A percentile compares a stretch with the other conserved stretches of the same genome.
Conservation (phyloP, 2,888 invertebrate species). For the Tridacna gigas region DNA sequence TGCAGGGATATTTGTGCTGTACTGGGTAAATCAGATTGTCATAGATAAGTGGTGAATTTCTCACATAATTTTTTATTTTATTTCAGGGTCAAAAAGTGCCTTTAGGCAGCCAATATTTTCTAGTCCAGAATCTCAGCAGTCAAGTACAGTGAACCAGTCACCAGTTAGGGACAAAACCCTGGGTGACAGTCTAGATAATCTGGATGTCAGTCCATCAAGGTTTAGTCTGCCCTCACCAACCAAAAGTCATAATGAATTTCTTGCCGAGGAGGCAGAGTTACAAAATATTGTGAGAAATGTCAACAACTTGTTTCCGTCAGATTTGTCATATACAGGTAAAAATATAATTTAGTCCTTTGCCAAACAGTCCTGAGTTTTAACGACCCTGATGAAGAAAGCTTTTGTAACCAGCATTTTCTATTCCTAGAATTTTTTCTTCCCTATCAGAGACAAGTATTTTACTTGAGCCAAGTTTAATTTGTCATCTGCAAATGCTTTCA, state of each 20-base stretch:
- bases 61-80: neutral
- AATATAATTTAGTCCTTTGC: no score
- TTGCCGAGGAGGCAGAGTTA: slow-evolving; percentile 75
- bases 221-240: slow-evolving; percentile 72
- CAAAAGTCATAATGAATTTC: slow-evolving; percentile 70
- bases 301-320: slow-evolving; percentile 68
- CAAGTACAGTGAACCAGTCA: slow-evolving; percentile 24
- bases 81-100: slow-evolving; percentile 44
- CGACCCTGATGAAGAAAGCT: neutral
- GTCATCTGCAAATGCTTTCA: no score
- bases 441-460: no score
- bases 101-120: slow-evolving; percentile 43
- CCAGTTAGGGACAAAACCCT: slow-evolving; percentile 48
- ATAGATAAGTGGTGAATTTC: no score
- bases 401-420: no score
- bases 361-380: no score
- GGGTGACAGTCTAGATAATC: slow-evolving; percentile 65
- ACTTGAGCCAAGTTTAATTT: no score
- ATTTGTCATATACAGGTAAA: slow-evolving; percentile 62
- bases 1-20: no score
- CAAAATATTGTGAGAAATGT: slow-evolving; percentile 69
- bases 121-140: slow-evolving; percentile 23
- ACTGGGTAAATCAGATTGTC: no score
- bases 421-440: no score
- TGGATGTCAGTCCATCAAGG: slow-evolving; percentile 68